phyloP scores from a whole-genome alignment of 1,140 invertebrate genomes.

The Brachionus angularis region DNA sequence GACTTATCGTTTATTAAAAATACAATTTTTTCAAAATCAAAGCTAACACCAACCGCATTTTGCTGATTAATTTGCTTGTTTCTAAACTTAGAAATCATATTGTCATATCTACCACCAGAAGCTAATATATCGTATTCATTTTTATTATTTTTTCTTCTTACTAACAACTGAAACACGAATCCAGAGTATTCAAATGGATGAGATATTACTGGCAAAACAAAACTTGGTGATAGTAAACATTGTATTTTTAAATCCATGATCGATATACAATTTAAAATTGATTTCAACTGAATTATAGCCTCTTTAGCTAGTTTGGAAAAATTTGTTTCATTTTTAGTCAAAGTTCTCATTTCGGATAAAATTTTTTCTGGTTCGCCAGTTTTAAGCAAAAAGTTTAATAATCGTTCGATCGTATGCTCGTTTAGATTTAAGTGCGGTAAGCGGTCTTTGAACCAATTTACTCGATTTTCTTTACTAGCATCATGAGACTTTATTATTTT shows the following conservation, averaged over 20 bases:
- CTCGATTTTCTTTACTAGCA: slow-evolving; percentile 1
- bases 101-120: slow-evolving; percentile 31
- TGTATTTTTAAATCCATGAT: slow-evolving; percentile 29
- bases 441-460: neutral
- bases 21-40: slow-evolving; percentile 36
- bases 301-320: slow-evolving; percentile 25
- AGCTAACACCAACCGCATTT: slow-evolving; percentile 26
- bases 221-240: neutral
- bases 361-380: neutral
- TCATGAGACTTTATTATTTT: slow-evolving; percentile 10
- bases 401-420: slow-evolving; percentile 2
- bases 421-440: slow-evolving; percentile 24
- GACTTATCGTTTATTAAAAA: slow-evolving; percentile 30
- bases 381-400: slow-evolving; percentile 38
- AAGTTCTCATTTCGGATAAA: slow-evolving; percentile 17
- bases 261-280: neutral
- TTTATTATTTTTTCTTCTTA: slow-evolving; percentile 9
- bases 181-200: slow-evolving; percentile 33
- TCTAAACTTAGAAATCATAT: slow-evolving; percentile 29
- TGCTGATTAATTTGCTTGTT: neutral
- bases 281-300: slow-evolving; percentile 29
- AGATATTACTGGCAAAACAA: slow-evolving; percentile 20
- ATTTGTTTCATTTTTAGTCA: neutral
- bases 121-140: slow-evolving; percentile 41
- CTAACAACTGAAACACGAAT: slow-evolving; percentile 25